A percentile compares a stretch with the other conserved stretches of the same genome.
phyloP scores from a whole-genome alignment of 1,140 invertebrate genomes.

The Pseudomyrmex dendroicus region DNA sequence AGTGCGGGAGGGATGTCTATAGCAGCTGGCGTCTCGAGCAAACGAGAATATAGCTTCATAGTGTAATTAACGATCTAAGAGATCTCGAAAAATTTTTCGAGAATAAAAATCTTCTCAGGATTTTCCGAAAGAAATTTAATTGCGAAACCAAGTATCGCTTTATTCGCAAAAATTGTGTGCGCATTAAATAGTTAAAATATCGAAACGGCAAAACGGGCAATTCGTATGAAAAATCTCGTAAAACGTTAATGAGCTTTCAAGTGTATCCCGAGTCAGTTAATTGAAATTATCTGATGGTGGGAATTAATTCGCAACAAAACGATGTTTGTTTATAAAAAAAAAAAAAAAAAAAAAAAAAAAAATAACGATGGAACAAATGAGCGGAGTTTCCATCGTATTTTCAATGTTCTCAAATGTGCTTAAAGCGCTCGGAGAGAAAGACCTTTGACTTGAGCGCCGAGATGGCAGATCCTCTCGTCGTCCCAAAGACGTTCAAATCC shows the following conservation, averaged over 20 bases:
- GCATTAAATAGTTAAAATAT: too few species aligned
- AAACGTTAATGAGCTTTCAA: constrained; percentile 30
- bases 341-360: too few species aligned
- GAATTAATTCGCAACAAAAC: constrained; percentile 1
- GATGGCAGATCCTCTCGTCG: constrained; percentile 5
- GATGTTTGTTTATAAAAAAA: too few species aligned
- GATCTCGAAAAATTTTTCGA: neutral
- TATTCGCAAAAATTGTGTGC: neutral
- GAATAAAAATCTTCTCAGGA: neutral
- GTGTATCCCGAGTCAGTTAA: neutral
- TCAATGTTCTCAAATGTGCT: neutral
- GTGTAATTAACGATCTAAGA: neutral
- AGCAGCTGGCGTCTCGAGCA: neutral
- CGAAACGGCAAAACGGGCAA: neutral
- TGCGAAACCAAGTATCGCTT: too few species aligned
- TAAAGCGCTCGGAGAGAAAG: neutral
- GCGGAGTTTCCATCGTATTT: neutral
- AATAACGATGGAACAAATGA: too few species aligned
- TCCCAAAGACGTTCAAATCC: constrained; percentile 62
- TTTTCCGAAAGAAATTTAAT: too few species aligned
- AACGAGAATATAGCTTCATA: neutral
- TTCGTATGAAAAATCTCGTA: neutral
- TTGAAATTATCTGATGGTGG: neutral
- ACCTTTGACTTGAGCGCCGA: constrained; percentile 33
- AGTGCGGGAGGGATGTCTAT: neutral